Percentiles rank a stretch among this genome's conserved stretches.
These are phyloP conservation scores for Stichopus horrens DNA, from an alignment of 53 echinoderm and acorn worm genomes.

Conservation along the genomic window DNA sequence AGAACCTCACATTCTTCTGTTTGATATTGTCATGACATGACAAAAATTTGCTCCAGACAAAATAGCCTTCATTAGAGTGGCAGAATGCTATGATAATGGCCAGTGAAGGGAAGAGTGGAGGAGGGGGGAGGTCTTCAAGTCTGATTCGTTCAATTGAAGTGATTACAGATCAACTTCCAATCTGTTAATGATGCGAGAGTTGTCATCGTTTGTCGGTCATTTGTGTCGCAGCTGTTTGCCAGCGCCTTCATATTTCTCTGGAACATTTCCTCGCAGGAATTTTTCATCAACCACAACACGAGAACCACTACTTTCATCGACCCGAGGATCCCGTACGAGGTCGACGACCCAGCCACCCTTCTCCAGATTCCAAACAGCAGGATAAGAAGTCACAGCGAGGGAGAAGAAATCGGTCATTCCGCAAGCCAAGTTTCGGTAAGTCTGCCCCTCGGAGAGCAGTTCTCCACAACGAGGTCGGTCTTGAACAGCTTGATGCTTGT, in stretches of 20 bases:
- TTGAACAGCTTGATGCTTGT: no score
- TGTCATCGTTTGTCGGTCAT: background rate
- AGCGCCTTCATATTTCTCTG: background rate
- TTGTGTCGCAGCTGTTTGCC: background rate
- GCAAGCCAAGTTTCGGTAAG: conserved; percentile 66
- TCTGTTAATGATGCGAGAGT: background rate
- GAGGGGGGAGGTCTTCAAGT: no score
- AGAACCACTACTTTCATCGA: conserved; percentile 94
- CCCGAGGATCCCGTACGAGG: conserved; percentile 84
- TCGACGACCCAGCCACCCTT: conserved; percentile 77
- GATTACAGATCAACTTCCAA: background rate
- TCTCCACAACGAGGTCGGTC: no score
- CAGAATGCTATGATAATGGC: no score
- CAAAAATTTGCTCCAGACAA: no score
- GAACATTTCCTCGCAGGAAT: conserved; percentile 55
- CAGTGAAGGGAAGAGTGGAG: no score
- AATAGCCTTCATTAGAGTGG: no score
- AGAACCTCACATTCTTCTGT: no score
- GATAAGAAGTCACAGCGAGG: conserved; percentile 85
- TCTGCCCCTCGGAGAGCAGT: background rate
- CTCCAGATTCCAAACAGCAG: conserved; percentile 76
- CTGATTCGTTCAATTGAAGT: background rate
- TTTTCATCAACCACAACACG: conserved; percentile 92
- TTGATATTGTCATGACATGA: no score
- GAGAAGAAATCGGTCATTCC: conserved; percentile 74